Base-by-base conservation (phyloP, 1,140 invertebrate species). In the Colletes latitarsis region DNA sequence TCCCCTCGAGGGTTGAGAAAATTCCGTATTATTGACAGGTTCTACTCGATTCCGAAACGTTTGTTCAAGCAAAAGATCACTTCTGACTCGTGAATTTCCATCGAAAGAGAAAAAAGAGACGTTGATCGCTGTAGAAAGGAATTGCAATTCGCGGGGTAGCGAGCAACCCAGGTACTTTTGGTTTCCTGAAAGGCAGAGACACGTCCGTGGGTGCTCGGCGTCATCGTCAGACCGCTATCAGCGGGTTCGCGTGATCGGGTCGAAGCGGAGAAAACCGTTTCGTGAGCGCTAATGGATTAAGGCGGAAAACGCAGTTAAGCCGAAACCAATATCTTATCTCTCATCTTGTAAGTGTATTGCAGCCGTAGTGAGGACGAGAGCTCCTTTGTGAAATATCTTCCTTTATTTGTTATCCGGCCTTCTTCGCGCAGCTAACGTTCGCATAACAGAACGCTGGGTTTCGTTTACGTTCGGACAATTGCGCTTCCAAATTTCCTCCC, bases 281-380 rank as follows among this genome's bases (percentile, higher is more conserved):
- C 86, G 85, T 87, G 85, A 87, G 85, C 82, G 74, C 86, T 87
- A 87, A 87, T 87, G 86, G 86, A 87, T 87, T 87, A 87, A 87
- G 85, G 86, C 85, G 85, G 86, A 87, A 87, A 87, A 87, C 85
- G 81, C 82, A 87, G 82, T 88, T 86, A 86, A 87, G 81, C 88
- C 82, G 86, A 88, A 88, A 88, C 87, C 87, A 88, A 88, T 86
- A 82, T 84, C 86, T 88, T 88, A 88, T 88, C 87, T 78, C 66
- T 86, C 81, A 87, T 88, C 86, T 70, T 67, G 86, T 82, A 86
- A 88, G 85, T 89, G 84, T 87, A 83, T 80, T 84, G 71, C 69
- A 66, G 71, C 57, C 66, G 76, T 53, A 46, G 57, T 74, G 57
- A 62, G 75, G 67, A 17, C 72, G 53, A 49, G 77, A 60, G 58